Evolutionary conservation across 1,140 invertebrate species (phyloP).

Genomic region (Whitmania pigra): DNA sequence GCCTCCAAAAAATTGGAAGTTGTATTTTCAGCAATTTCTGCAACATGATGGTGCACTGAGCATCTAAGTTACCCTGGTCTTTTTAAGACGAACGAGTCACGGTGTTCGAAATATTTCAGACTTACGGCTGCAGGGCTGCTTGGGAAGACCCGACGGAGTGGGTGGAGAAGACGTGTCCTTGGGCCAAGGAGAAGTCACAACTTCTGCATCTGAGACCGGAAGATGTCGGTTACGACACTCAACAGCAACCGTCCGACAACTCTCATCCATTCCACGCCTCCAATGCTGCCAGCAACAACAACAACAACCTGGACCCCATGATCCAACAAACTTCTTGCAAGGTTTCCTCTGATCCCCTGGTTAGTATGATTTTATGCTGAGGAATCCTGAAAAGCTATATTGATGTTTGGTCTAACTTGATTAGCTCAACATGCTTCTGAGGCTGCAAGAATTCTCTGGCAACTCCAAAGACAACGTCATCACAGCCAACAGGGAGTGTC

Average conservation of each 20-base stretch:
- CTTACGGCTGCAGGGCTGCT: conserved; percentile 46
- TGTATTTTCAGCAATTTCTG: too few relatives aligned
- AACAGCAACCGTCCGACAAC: conserved; percentile 24
- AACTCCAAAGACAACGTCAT: too few relatives aligned
- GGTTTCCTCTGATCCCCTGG: background rate
- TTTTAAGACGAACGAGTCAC: too few relatives aligned
- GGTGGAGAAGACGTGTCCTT: conserved; percentile 78
- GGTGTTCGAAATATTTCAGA: conserved; percentile 29
- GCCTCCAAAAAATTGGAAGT: background rate
- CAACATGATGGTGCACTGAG: too few relatives aligned
- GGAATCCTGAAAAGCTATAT: background rate
- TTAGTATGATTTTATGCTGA: background rate
- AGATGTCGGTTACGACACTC: conserved; percentile 55
- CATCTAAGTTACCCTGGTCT: too few relatives aligned
- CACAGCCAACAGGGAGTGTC: too few relatives aligned
- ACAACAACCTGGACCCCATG: conserved; percentile 51
- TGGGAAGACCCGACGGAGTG: conserved; percentile 82
- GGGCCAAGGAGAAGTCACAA: conserved; percentile 45
- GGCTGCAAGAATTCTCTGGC: too few relatives aligned
- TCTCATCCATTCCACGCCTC: too few relatives aligned
- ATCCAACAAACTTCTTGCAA: background rate
- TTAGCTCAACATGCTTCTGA: too few relatives aligned
- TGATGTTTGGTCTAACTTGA: background rate
- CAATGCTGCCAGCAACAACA: conserved; percentile 54
- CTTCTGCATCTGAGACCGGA: conserved; percentile 52